Evolutionary conservation across 2,888 invertebrate genomes (phyloP).

Genomic region (Thysanoteuthis rhombus): DNA sequence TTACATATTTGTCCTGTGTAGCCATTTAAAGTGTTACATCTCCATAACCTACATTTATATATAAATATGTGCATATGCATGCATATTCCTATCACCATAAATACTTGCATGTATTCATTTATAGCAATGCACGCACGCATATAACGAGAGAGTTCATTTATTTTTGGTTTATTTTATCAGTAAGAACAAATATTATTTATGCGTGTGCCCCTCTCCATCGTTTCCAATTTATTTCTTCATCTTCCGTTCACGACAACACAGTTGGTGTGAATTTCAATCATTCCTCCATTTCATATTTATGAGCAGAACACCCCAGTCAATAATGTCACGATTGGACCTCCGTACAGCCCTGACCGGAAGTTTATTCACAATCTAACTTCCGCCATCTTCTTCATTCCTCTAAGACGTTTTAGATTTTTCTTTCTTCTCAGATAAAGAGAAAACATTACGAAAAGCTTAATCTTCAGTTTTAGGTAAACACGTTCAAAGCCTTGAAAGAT

Average conservation of each 20-base stretch:
- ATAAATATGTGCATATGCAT: neutral
- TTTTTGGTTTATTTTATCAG: neutral
- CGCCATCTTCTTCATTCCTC: neutral
- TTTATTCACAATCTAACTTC: neutral
- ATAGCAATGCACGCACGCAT: neutral
- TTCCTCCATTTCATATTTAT: neutral
- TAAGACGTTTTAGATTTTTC: too few species aligned
- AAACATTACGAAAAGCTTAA: too few species aligned
- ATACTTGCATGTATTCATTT: neutral
- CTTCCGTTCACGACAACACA: neutral
- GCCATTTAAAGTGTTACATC: too few species aligned
- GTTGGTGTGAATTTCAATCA: neutral
- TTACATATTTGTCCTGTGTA: too few species aligned
- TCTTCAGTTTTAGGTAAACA: too few species aligned
- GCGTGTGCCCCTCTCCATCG: neutral
- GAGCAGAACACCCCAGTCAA: neutral
- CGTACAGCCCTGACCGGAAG: neutral
- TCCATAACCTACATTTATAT: neutral
- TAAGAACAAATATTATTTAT: neutral
- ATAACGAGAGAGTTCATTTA: neutral
- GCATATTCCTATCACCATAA: neutral
- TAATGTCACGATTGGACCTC: neutral
- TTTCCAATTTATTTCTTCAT: neutral
- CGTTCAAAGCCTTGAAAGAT: too few species aligned
- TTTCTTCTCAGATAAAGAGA: too few species aligned